phyloP scores from a whole-genome alignment of 64 coral and sea anemone genomes.

The Actinia tenebrosa region DNA sequence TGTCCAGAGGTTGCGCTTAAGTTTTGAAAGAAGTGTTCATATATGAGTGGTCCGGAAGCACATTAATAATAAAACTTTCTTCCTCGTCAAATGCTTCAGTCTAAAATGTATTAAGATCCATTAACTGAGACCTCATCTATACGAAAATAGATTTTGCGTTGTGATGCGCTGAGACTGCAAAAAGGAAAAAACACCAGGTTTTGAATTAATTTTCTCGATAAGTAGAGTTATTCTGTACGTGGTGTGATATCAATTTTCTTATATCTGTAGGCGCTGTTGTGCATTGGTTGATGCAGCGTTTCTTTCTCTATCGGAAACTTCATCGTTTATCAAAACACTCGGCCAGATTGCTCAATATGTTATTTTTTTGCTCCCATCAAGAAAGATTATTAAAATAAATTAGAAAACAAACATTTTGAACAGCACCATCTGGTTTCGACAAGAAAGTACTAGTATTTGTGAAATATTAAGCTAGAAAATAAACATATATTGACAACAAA shows the following conservation, averaged over 20 bases:
- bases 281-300: neutral
- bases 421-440: neutral
- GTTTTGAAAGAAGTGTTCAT: neutral
- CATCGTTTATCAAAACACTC: constrained; percentile 7
- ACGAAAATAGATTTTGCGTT: neutral
- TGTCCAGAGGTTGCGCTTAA: neutral
- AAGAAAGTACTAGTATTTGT: neutral
- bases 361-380: neutral
- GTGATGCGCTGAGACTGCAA: neutral
- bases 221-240: neutral
- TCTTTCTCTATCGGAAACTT: neutral
- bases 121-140: neutral
- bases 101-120: neutral
- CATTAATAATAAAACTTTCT: neutral
- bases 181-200: neutral
- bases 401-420: neutral
- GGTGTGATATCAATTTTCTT: neutral
- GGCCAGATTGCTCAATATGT: neutral
- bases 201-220: neutral
- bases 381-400: neutral
- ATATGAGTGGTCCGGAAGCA: neutral
- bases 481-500: neutral
- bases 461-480: neutral
- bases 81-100: neutral
- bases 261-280: neutral